phyloP scores from a whole-genome alignment of 2,113 vertebrate species.

The Dunckerocampus dactyliophorus region DNA sequence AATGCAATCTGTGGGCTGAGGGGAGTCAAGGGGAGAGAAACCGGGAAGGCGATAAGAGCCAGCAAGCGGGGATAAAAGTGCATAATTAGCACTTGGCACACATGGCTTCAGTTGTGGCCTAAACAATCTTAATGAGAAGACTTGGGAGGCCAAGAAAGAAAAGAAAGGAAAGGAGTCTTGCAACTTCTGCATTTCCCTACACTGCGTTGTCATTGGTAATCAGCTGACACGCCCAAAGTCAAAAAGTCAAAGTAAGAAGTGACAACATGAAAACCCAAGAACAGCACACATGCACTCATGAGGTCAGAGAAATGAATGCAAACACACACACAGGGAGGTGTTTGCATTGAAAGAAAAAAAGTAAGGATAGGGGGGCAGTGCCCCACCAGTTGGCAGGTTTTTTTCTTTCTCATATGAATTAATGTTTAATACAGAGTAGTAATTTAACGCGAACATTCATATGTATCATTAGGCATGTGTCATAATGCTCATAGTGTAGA shows the following conservation, averaged over 20 bases:
- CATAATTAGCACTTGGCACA: background rate
- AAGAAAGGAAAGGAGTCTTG: background rate
- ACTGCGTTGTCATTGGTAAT: slow-evolving; percentile 2
- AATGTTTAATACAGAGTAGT: background rate
- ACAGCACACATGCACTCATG: background rate
- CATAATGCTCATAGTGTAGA: background rate
- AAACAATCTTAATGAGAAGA: slow-evolving; percentile 9
- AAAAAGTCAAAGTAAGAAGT: slow-evolving; percentile 28
- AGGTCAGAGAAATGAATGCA: background rate
- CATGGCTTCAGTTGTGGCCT: background rate
- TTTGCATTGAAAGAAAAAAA: too few relatives aligned
- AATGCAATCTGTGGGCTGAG: background rate
- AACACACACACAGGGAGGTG: background rate
- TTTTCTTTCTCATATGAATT: background rate
- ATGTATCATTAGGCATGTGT: too few relatives aligned
- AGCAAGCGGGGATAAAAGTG: background rate
- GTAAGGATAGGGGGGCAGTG: background rate
- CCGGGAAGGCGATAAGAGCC: background rate
- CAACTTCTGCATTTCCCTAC: slow-evolving; percentile 37
- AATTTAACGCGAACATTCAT: background rate
- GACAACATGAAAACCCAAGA: background rate
- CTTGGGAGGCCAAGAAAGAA: slow-evolving; percentile 14
- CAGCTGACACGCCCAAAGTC: slow-evolving; percentile 45
- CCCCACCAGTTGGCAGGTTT: too few relatives aligned
- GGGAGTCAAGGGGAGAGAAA: background rate